Conservation (phyloP, 2,113 vertebrate genomes). For the Alces alces region DNA sequence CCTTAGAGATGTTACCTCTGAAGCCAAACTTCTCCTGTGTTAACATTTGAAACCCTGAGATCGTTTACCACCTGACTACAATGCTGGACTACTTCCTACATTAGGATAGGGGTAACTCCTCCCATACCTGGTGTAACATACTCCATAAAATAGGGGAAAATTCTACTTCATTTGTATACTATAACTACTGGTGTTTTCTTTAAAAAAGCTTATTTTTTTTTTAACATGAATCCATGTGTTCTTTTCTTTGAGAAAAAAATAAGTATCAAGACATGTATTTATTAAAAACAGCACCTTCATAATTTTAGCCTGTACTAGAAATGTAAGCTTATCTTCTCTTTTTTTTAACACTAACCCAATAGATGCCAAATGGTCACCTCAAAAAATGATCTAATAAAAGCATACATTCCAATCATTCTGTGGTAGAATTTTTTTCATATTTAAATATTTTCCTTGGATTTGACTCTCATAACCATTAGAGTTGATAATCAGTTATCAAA, state of each 20-base stretch:
- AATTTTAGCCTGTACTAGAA: neutral
- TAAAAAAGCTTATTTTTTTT: neutral
- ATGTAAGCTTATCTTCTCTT: neutral
- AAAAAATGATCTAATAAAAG: slow-evolving; percentile 38
- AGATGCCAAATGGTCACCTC: slow-evolving; percentile 4
- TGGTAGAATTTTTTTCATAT: slow-evolving; percentile 23
- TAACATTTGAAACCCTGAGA: neutral
- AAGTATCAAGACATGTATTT: neutral
- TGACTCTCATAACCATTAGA: neutral
- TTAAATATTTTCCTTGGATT: slow-evolving; percentile 51
- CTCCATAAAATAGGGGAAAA: neutral
- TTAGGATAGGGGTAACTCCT: neutral
- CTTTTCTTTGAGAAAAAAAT: neutral
- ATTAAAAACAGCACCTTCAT: neutral
- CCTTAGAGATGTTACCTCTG: neutral
- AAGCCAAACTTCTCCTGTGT: neutral
- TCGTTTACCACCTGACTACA: neutral
- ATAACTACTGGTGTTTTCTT: neutral
- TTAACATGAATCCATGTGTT: neutral
- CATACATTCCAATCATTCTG: slow-evolving; percentile 45
- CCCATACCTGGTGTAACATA: neutral
- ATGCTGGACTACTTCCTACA: neutral
- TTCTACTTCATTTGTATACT: neutral
- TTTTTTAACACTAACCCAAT: neutral
- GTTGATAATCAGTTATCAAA: neutral